Evolutionary conservation across 2,113 vertebrate species (phyloP).

Genomic region (Geothlypis trichas): DNA sequence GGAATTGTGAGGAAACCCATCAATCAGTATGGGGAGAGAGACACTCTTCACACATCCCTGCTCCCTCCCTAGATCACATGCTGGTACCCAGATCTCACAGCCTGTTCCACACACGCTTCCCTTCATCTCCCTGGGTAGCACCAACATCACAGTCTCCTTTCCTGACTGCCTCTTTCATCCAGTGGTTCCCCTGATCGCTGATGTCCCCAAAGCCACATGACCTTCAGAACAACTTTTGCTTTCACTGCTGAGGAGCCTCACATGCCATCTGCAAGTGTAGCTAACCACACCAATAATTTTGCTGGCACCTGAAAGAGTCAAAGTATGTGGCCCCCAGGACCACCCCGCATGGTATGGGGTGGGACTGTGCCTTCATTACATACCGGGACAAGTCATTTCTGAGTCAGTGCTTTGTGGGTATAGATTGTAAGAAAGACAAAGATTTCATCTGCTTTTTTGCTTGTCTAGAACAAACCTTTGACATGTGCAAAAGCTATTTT

Average conservation of each 20-base stretch:
- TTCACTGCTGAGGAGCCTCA: not conserved
- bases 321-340: not conserved
- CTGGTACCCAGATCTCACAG: not conserved
- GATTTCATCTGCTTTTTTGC: not conserved
- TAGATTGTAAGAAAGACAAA: not conserved
- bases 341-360: rapidly evolving
- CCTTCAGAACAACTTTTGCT: not conserved
- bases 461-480: not conserved
- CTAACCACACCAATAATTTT: not conserved
- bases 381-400: not conserved
- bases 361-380: not conserved
- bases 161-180: not conserved
- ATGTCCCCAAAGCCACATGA: not conserved
- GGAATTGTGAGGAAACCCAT: not conserved
- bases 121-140: not conserved
- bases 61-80: not conserved
- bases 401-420: not conserved
- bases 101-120: not conserved
- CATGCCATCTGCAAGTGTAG: not conserved
- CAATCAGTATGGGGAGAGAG: not conserved
- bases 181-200: rapidly evolving
- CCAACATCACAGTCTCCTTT: not conserved
- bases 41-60: not conserved
- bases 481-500: not conserved
- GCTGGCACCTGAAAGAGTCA: not conserved